A percentile compares a stretch with the other conserved stretches of the same genome.
Conservation (phyloP, 2,113 vertebrate genomes). For the Lophochroa leadbeateri region DNA sequence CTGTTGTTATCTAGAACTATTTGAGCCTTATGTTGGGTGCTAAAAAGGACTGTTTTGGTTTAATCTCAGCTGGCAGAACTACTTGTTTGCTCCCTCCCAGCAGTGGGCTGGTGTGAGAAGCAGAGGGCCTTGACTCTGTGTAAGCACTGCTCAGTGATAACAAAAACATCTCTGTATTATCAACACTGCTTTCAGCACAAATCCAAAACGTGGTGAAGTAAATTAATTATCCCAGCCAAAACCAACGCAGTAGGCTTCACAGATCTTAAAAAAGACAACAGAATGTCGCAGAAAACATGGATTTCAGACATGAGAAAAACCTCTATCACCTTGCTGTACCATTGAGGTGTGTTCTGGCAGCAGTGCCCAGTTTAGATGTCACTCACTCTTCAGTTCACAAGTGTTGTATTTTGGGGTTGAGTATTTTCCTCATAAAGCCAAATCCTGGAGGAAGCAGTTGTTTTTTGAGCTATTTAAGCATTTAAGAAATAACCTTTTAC, state of each 20-base stretch:
- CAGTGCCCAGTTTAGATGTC: background rate
- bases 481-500: background rate
- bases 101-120: background rate
- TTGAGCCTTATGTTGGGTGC: fast-evolving
- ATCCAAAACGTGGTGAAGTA: background rate
- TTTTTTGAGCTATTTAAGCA: background rate
- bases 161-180: background rate
- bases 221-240: background rate
- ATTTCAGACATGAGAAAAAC: background rate
- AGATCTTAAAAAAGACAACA: background rate
- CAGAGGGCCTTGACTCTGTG: background rate
- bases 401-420: background rate
- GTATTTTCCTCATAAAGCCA: background rate
- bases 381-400: background rate
- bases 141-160: background rate
- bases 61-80: background rate
- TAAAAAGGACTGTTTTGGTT: background rate
- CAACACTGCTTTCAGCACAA: background rate
- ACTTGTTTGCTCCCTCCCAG: background rate
- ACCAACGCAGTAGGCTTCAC: background rate
- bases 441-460: background rate
- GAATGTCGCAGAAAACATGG: background rate
- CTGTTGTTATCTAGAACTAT: background rate
- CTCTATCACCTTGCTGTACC: background rate
- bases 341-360: background rate